phyloP scores from a whole-genome alignment of 2,888 invertebrate genomes.

The Drosophila cognata region DNA sequence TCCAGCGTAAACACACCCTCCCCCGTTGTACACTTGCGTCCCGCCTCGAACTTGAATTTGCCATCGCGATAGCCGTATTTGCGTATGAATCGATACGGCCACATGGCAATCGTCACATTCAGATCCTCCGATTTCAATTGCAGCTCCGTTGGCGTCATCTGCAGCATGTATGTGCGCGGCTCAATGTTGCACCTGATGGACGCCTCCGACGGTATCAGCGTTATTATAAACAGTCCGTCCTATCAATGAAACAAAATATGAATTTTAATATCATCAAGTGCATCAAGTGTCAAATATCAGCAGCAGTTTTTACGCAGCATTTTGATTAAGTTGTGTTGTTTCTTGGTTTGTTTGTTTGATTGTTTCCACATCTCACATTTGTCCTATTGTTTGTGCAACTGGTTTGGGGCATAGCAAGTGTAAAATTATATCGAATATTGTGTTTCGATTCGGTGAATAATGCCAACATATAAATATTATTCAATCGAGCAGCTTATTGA shows the following conservation, averaged over 20 bases:
- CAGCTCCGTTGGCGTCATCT: slow-evolving; percentile 91
- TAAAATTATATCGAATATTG: neutral
- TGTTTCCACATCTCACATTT: neutral
- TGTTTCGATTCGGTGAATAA: neutral
- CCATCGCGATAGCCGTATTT: slow-evolving; percentile 94
- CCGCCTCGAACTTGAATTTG: slow-evolving; percentile 95
- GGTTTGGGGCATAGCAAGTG: neutral
- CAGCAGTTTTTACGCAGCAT: neutral
- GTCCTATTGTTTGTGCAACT: slow-evolving; percentile 7
- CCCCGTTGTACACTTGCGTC: slow-evolving; percentile 93
- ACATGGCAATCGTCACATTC: slow-evolving; percentile 88
- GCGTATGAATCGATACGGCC: slow-evolving; percentile 94
- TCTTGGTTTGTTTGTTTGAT: neutral
- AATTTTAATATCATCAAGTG: neutral
- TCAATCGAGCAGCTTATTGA: neutral
- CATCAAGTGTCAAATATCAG: neutral
- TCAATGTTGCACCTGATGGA: slow-evolving; percentile 91
- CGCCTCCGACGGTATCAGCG: slow-evolving; percentile 91
- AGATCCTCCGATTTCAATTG: slow-evolving; percentile 89
- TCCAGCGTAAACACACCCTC: slow-evolving; percentile 93
- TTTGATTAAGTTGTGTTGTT: neutral
- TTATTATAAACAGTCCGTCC: slow-evolving; percentile 92
- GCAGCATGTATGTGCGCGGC: slow-evolving; percentile 89
- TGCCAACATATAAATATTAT: neutral
- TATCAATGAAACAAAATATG: slow-evolving; percentile 15